Percentiles rank a stretch among this genome's conserved stretches.
These are phyloP conservation scores for Urosaurus nigricauda DNA, from an alignment of 2,797 vertebrate species.

Conservation along the genomic window DNA sequence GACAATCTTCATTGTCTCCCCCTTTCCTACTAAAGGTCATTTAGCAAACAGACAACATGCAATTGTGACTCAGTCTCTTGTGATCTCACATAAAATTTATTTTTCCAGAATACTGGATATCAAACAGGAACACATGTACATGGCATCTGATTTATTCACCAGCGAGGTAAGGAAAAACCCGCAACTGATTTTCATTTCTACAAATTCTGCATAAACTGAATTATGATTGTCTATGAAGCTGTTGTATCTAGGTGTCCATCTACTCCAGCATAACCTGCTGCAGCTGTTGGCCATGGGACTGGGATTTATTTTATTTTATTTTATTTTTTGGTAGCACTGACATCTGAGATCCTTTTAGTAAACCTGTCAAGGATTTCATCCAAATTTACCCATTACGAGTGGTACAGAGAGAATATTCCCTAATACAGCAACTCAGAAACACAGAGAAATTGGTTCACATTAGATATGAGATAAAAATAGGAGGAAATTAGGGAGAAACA, in stretches of 20 bases:
- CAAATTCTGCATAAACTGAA: not conserved
- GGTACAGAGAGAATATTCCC: not conserved
- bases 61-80: not conserved
- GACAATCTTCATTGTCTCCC: not conserved
- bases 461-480: not conserved
- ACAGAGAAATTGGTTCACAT: not conserved
- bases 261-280: not conserved
- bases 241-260: not conserved
- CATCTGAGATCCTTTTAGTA: not conserved
- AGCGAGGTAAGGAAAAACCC: conserved; percentile 80
- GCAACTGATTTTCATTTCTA: not conserved
- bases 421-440: not conserved
- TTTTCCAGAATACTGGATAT: conserved; percentile 87
- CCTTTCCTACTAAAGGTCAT: not conserved
- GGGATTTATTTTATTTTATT: no score
- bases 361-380: not conserved
- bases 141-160: conserved; percentile 86
- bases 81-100: conserved; percentile 49
- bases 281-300: not conserved
- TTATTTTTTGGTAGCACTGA: not conserved
- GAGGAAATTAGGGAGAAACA: not conserved
- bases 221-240: not conserved
- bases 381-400: not conserved
- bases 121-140: conserved; percentile 84
- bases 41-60: not conserved